A percentile compares a stretch with the other conserved stretches of the same genome.
phyloP scores from a whole-genome alignment of 1,140 invertebrate genomes.

The Dinoponera quadriceps region DNA sequence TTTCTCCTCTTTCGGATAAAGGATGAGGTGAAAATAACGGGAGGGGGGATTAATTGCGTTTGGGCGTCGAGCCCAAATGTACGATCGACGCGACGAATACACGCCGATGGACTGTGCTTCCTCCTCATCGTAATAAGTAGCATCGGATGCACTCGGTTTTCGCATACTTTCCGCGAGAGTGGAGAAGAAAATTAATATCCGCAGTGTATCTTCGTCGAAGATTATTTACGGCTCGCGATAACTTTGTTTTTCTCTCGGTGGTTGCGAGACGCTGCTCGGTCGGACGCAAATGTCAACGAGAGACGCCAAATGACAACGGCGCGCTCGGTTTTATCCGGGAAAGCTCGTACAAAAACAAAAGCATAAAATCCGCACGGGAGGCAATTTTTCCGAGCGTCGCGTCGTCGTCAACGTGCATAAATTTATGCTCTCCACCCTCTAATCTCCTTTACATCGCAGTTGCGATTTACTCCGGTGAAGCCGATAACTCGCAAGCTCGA shows the following conservation, averaged over 20 bases:
- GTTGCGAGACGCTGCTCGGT: no score
- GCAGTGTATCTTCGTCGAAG: no score
- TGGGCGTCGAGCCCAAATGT: neutral
- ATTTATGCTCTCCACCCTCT: slow-evolving; percentile 11
- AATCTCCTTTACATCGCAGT: slow-evolving; percentile 18
- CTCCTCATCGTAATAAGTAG: neutral
- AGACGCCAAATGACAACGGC: neutral
- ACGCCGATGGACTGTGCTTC: neutral
- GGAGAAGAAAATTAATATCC: no score
- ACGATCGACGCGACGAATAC: slow-evolving; percentile 5
- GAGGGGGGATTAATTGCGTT: slow-evolving; percentile 25
- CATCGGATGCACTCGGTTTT: neutral
- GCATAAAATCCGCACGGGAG: neutral
- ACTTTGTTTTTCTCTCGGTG: no score
- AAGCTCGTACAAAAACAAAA: neutral
- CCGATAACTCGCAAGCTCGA: slow-evolving; percentile 37
- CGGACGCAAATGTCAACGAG: neutral
- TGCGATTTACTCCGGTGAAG: slow-evolving; percentile 17
- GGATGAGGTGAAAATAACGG: slow-evolving; percentile 1
- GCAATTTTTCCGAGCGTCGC: neutral
- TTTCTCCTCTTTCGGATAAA: neutral
- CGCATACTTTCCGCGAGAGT: no score
- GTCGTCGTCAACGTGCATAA: slow-evolving; percentile 3
- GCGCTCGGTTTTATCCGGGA: no score
- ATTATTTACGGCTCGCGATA: no score